Percentiles rank a stretch among this genome's conserved stretches.
These are phyloP conservation scores for Hemibagrus wyckioides DNA, from an alignment of 2,113 vertebrate species.

Conservation along the genomic window DNA sequence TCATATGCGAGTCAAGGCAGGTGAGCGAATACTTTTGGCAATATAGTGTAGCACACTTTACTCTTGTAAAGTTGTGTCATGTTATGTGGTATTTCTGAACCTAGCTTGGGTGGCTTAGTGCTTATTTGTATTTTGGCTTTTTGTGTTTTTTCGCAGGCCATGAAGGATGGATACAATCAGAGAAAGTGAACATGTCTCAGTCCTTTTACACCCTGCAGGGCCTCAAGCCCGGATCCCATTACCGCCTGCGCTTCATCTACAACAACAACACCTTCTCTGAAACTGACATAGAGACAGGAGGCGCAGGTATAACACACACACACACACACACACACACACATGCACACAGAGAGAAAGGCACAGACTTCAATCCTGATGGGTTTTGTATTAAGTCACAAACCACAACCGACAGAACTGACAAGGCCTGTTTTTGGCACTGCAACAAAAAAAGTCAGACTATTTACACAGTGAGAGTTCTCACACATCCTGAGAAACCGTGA, in stretches of 20 bases:
- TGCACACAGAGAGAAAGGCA: background rate
- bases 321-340: background rate
- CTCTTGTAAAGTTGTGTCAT: background rate
- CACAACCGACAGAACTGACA: background rate
- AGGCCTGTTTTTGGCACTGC: background rate
- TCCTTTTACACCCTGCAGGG: slow-evolving; percentile 75
- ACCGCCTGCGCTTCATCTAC: slow-evolving; percentile 67
- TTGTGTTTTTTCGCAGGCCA: slow-evolving; percentile 10
- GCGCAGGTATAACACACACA: slow-evolving; percentile 68
- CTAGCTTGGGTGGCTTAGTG: background rate
- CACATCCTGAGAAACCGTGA: background rate
- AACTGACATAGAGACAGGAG: slow-evolving; percentile 59
- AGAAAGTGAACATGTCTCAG: slow-evolving; percentile 75
- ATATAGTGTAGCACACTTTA: too few species aligned
- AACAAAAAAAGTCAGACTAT: background rate
- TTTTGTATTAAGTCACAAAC: background rate
- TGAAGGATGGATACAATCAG: slow-evolving; percentile 54
- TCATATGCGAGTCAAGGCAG: too few species aligned
- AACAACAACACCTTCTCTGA: slow-evolving; percentile 67
- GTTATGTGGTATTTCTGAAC: slow-evolving; percentile 60
- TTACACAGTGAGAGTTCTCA: background rate
- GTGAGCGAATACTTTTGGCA: too few species aligned
- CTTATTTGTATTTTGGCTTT: background rate
- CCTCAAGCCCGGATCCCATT: slow-evolving; percentile 76
- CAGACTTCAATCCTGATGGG: background rate